phyloP scores from a whole-genome alignment of 2,113 vertebrate species.

The Beaufortia kweichowensis region DNA sequence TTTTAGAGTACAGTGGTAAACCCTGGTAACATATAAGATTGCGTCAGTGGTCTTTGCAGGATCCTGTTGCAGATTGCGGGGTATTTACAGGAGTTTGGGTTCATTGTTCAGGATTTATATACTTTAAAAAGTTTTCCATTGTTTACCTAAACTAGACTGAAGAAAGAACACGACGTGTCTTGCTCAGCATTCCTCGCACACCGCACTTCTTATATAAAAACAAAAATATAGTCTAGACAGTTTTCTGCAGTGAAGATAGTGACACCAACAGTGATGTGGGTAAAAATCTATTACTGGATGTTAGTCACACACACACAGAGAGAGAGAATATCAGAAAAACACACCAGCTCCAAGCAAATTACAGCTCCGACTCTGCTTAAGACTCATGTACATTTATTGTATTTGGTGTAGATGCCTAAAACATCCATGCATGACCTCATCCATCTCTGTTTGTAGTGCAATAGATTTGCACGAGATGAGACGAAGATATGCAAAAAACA shows the following conservation, averaged over 20 bases:
- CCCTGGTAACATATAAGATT: background rate
- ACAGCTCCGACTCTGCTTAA: conserved; percentile 72
- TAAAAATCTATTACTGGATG: conserved; percentile 46
- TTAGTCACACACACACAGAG: conserved; percentile 46
- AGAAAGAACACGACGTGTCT: conserved; percentile 30
- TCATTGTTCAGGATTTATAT: background rate
- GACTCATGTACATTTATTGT: conserved; percentile 76
- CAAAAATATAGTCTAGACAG: conserved; percentile 44
- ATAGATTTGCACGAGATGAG: conserved; percentile 63
- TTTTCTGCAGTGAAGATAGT: conserved; percentile 40
- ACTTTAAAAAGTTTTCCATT: conserved; percentile 30
- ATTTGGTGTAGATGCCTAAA: conserved; percentile 70
- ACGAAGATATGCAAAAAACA: conserved; percentile 66
- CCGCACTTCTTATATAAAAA: conserved; percentile 34
- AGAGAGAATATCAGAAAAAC: conserved; percentile 44
- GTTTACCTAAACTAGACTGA: conserved; percentile 32
- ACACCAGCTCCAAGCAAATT: conserved; percentile 59
- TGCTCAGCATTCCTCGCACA: conserved; percentile 38
- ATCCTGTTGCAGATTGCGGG: background rate
- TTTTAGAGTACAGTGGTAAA: background rate
- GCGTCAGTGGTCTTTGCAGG: background rate
- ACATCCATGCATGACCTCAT: conserved; percentile 79
- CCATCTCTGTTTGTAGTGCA: conserved; percentile 72
- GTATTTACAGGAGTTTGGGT: background rate
- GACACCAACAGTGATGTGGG: conserved; percentile 42